Conservation (phyloP, 2,113 vertebrate species). For the Eurystomus gularis region DNA sequence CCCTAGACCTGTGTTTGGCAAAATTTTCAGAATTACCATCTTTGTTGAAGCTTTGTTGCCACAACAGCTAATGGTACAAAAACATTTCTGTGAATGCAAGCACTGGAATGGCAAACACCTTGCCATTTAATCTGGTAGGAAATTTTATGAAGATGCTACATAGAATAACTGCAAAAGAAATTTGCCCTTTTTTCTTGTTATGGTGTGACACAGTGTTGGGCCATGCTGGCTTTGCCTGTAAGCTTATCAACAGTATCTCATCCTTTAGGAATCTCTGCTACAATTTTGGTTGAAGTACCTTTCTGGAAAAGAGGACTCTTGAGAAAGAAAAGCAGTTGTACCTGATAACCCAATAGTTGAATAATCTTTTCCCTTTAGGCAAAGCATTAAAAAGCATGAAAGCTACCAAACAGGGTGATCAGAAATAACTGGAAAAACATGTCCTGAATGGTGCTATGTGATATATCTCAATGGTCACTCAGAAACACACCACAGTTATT, state of each 20-base stretch:
- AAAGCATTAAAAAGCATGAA: slow-evolving; percentile 37
- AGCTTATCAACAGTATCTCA: not conserved
- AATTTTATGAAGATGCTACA: not conserved
- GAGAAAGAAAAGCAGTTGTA: slow-evolving; percentile 17
- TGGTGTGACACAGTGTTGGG: not conserved
- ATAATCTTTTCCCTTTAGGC: slow-evolving; percentile 44
- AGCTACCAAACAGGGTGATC: slow-evolving; percentile 30
- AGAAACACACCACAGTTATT: not conserved
- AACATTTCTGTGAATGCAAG: not conserved
- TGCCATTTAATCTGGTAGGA: not conserved
- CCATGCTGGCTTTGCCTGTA: not conserved
- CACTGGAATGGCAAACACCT: not conserved
- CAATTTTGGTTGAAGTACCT: not conserved
- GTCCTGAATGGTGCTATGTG: not conserved
- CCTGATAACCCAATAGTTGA: slow-evolving; percentile 23
- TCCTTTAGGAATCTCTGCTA: slow-evolving; percentile 1
- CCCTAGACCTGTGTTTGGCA: not conserved
- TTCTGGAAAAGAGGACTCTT: not conserved
- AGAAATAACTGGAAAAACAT: slow-evolving; percentile 42
- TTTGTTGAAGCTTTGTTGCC: not conserved
- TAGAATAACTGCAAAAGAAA: not conserved
- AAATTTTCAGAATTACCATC: not conserved
- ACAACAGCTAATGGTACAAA: not conserved
- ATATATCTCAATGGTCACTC: not conserved
- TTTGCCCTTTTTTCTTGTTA: not conserved